Evolutionary conservation across 2,888 invertebrate species (phyloP).

Genomic region (Andrena fulva): DNA sequence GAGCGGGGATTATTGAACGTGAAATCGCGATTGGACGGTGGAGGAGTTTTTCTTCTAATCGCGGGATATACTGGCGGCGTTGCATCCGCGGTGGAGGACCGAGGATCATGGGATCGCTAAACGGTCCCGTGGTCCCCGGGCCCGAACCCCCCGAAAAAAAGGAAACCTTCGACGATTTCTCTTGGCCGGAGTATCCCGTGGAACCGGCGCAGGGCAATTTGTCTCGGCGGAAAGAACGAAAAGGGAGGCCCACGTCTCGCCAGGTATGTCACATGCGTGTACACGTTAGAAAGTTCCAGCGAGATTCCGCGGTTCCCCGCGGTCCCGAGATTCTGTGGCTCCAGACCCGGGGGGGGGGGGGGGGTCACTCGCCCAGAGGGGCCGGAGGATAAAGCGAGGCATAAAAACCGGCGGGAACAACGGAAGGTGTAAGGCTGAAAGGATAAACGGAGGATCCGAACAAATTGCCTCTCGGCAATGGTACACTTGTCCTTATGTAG

Average conservation of each 20-base stretch:
- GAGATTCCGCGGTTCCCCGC: constrained; percentile 52
- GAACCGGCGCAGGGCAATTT: constrained; percentile 60
- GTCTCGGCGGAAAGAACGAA: constrained; percentile 59
- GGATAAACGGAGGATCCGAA: constrained; percentile 15
- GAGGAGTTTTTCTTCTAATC: not conserved
- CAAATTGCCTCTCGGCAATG: too few species aligned
- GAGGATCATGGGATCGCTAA: constrained; percentile 7
- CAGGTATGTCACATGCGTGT: constrained; percentile 59
- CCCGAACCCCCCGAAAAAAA: not conserved
- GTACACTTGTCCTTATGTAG: not conserved
- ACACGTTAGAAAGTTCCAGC: constrained; percentile 54
- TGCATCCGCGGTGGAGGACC: not conserved
- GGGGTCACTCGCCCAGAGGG: not conserved
- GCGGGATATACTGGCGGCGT: not conserved
- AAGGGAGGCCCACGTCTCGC: constrained; percentile 36
- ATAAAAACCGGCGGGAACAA: constrained; percentile 33
- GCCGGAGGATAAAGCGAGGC: constrained; percentile 21
- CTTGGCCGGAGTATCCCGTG: constrained; percentile 10
- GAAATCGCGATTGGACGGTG: not conserved
- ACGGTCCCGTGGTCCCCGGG: not conserved
- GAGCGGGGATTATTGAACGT: constrained; percentile 7
- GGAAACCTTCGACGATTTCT: constrained; percentile 29
- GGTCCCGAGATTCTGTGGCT: constrained; percentile 22
- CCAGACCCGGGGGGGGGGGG: not conserved
- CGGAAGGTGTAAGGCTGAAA: constrained; percentile 51